These are phyloP conservation scores for Archips crataeganus DNA, from an alignment of 2,888 invertebrate genomes.

Conservation along the genomic window DNA sequence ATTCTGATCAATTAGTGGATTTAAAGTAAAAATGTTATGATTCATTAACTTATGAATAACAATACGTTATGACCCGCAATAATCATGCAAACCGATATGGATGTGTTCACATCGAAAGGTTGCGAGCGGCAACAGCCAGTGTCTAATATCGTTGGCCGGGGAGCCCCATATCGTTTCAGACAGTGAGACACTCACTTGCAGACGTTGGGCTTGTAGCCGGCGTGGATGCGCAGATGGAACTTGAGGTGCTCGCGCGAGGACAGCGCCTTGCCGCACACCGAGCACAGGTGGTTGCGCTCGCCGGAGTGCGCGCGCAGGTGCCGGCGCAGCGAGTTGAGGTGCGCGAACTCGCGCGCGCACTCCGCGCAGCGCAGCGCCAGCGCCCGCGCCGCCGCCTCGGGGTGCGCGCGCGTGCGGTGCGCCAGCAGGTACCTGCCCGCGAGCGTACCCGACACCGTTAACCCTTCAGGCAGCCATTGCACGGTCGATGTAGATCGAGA, in stretches of 20 bases:
- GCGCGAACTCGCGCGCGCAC: conserved; percentile 80
- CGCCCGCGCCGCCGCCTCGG: conserved; percentile 68
- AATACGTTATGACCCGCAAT: too few species aligned
- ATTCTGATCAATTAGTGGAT: too few species aligned
- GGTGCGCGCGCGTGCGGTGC: conserved; percentile 73
- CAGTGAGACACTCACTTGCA: conserved; percentile 7
- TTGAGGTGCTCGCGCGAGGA: conserved; percentile 86
- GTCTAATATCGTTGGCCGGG: too few species aligned
- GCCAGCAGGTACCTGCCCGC: conserved; percentile 67
- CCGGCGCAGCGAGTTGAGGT: conserved; percentile 79
- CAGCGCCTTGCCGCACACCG: conserved; percentile 87
- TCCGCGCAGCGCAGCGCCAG: conserved; percentile 73
- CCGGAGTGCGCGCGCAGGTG: conserved; percentile 80
- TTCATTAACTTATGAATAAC: too few species aligned
- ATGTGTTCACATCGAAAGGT: too few species aligned
- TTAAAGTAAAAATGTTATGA: too few species aligned
- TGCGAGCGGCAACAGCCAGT: too few species aligned
- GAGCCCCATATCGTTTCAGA: too few species aligned
- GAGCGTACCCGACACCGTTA: too few species aligned
- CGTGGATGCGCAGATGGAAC: conserved; percentile 87
- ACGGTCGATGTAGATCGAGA: too few species aligned
- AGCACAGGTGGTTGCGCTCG: conserved; percentile 85
- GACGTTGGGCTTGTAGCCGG: conserved; percentile 86
- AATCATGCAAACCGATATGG: too few species aligned
- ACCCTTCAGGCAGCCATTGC: too few species aligned